These are phyloP conservation scores for Sturmia bella DNA, from an alignment of 2,888 invertebrate species.

Conservation along the genomic window DNA sequence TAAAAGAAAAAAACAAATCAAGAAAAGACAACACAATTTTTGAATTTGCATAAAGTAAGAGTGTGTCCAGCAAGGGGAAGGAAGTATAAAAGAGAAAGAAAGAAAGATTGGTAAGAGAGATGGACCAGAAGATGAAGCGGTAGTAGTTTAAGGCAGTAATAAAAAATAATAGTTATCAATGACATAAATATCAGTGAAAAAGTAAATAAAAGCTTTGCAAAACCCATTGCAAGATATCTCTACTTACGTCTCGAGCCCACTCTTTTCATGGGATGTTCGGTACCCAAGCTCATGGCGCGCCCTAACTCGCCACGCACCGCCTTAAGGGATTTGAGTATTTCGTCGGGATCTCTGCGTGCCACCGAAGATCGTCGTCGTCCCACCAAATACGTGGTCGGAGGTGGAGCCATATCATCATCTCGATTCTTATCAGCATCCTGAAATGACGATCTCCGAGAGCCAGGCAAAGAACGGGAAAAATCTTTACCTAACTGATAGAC, in stretches of 20 bases:
- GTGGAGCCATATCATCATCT: conserved; percentile 81
- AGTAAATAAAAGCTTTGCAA: conserved; percentile 22
- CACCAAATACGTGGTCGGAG: conserved; percentile 84
- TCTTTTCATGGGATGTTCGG: conserved; percentile 83
- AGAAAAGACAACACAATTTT: conserved; percentile 38
- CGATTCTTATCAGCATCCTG: conserved; percentile 86
- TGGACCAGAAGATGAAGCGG: conserved; percentile 29
- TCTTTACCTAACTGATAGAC: conserved; percentile 93
- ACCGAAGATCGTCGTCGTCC: conserved; percentile 91
- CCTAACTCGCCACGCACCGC: conserved; percentile 92
- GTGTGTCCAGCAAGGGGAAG: conserved; percentile 14
- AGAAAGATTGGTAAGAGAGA: conserved; percentile 17
- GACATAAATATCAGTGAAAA: neutral
- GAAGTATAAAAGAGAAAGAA: conserved; percentile 24
- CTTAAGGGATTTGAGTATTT: conserved; percentile 90
- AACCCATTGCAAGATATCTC: neutral
- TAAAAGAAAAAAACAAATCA: conserved; percentile 63
- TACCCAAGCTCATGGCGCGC: conserved; percentile 90
- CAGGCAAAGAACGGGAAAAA: conserved; percentile 92
- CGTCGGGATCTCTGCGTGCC: conserved; percentile 91
- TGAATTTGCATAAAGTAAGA: conserved; percentile 43
- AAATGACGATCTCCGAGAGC: conserved; percentile 92
- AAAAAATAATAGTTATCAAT: conserved; percentile 14
- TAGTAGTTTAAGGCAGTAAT: conserved; percentile 29
- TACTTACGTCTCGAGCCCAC: conserved; percentile 88